phyloP scores from a whole-genome alignment of 2,888 invertebrate species.

The Pammene aurita region DNA sequence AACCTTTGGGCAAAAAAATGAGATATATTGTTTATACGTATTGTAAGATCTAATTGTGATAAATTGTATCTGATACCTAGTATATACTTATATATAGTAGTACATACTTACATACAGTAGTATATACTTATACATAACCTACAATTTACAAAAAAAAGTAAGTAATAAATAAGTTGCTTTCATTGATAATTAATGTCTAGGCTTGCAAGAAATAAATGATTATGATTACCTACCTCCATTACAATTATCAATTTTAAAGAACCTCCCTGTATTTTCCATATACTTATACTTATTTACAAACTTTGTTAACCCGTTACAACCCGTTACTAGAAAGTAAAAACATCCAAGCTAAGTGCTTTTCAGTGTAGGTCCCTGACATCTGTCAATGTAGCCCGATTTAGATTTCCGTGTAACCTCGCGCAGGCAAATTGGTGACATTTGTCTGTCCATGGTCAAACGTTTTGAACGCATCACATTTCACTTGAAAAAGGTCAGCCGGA shows the following conservation, averaged over 20 bases:
- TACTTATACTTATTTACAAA: not conserved
- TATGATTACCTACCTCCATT: not conserved
- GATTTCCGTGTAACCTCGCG: constrained; percentile 32
- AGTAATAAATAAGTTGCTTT: too few species aligned
- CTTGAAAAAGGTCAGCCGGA: constrained; percentile 31
- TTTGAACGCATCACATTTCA: constrained; percentile 31
- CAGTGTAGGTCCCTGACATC: constrained; percentile 34
- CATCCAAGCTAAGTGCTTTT: constrained; percentile 28
- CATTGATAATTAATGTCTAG: too few species aligned
- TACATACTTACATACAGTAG: too few species aligned
- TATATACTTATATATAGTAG: too few species aligned
- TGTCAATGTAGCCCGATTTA: constrained; percentile 34
- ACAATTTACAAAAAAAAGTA: too few species aligned
- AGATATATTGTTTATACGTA: too few species aligned
- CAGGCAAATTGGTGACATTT: constrained; percentile 30
- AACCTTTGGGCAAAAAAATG: too few species aligned
- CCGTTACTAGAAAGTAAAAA: constrained; percentile 1
- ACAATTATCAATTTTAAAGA: not conserved
- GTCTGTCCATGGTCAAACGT: constrained; percentile 21
- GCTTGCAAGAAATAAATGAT: too few species aligned
- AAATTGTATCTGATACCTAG: too few species aligned
- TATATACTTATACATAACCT: too few species aligned
- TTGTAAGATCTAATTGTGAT: too few species aligned
- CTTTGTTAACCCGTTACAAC: not conserved
- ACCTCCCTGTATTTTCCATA: not conserved